A percentile compares a stretch with the other conserved stretches of the same genome.
These are phyloP conservation scores for Anagrus nilaparvatae DNA, from an alignment of 1,140 invertebrate species.

Conservation along the genomic window DNA sequence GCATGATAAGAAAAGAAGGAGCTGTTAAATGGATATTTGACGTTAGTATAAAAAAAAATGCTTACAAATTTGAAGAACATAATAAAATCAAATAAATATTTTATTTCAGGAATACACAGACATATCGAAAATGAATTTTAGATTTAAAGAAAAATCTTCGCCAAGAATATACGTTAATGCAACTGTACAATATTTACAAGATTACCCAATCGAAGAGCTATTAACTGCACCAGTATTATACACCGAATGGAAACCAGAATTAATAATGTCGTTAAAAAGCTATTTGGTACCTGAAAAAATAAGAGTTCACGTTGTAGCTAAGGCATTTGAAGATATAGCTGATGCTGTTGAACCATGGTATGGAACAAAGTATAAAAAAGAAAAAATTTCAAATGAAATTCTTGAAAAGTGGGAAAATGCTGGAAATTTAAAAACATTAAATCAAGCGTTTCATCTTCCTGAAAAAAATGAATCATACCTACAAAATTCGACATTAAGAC, in stretches of 20 bases:
- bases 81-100: neutral
- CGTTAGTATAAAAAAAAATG: conserved; percentile 19
- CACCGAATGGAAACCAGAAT: conserved; percentile 75
- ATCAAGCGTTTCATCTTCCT: conserved; percentile 65
- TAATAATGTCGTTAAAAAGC: conserved; percentile 63
- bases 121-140: conserved; percentile 71
- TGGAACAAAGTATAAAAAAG: conserved; percentile 74
- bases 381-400: conserved; percentile 52
- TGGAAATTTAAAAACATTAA: too few species aligned
- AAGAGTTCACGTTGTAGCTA: conserved; percentile 60
- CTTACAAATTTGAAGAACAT: neutral
- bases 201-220: conserved; percentile 79
- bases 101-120: conserved; percentile 62
- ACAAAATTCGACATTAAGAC: conserved; percentile 69
- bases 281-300: conserved; percentile 73
- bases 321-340: conserved; percentile 56
- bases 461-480: conserved; percentile 82
- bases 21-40: conserved; percentile 80
- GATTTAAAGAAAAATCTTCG: conserved; percentile 83
- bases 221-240: conserved; percentile 66
- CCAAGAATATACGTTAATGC: conserved; percentile 61
- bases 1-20: conserved; percentile 64
- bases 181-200: conserved; percentile 53
- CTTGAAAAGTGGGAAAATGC: conserved; percentile 62
- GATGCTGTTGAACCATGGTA: conserved; percentile 77